phyloP scores from a whole-genome alignment of 2,113 vertebrate genomes.

The Notechis scutatus region DNA sequence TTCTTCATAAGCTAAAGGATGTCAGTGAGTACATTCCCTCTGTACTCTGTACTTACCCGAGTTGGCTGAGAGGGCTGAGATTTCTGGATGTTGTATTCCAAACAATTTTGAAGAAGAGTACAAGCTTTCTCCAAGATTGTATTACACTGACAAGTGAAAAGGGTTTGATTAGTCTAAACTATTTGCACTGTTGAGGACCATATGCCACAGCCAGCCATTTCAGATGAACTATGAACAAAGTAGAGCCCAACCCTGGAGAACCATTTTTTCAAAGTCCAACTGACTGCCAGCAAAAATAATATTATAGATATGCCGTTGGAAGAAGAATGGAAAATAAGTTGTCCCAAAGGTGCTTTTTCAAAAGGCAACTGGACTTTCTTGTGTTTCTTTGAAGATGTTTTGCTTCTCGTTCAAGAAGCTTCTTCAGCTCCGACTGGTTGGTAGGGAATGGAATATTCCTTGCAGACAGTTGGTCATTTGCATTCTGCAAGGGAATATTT shows the following conservation, averaged over 20 bases:
- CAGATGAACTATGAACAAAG: not conserved
- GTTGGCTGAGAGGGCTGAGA: not conserved
- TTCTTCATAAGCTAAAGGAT: not conserved
- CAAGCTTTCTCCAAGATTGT: not conserved
- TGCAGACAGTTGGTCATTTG: too few relatives aligned
- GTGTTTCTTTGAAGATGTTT: too few relatives aligned
- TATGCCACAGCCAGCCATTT: not conserved
- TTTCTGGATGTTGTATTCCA: not conserved
- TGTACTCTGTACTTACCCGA: not conserved
- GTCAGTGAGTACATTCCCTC: not conserved
- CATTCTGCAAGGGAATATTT: too few relatives aligned
- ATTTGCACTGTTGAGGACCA: not conserved
- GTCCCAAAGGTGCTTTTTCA: too few relatives aligned
- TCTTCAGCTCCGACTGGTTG: too few relatives aligned
- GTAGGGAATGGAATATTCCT: too few relatives aligned
- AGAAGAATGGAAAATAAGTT: not conserved
- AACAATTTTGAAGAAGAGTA: not conserved
- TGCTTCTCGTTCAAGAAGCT: too few relatives aligned
- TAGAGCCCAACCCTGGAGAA: not conserved
- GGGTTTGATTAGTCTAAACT: not conserved
- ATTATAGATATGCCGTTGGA: not conserved
- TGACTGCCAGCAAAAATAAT: not conserved
- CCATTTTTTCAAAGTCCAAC: not conserved
- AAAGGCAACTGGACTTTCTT: too few relatives aligned
- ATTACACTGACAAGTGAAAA: not conserved